Evolutionary conservation across 2,888 invertebrate genomes (phyloP), one percentile per base, ranked within the genome.

Genomic region (Clunio marinus): DNA sequence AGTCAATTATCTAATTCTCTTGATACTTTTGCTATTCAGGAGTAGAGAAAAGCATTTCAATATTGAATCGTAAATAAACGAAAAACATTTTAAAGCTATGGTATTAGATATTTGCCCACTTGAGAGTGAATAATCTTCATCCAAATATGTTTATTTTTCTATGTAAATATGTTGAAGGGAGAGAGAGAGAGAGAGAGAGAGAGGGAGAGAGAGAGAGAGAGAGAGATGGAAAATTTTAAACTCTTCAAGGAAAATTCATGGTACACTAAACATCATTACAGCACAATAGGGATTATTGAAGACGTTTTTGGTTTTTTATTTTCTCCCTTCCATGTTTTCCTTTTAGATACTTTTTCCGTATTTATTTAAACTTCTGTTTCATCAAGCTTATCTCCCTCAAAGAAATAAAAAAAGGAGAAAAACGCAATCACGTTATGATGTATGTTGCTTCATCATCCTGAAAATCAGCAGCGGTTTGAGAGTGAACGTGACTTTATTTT

Each of bases 201-300:
- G n/a, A n/a, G n/a, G n/a, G n/a, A n/a, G n/a, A n/a, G n/a, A n/a
- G n/a, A n/a, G n/a, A n/a, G n/a, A n/a, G n/a, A n/a, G n/a, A n/a
- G n/a, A n/a, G n/a, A n/a, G n/a, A n/a, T n/a, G n/a, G n/a, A n/a
- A n/a, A n/a, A 32, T 10, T 32, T 41, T 41, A 15, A 22, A 51
- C 51, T 51, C 22, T 2, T 10, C 13, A 2, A 2, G 17, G 51
- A 51, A 32, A 51, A 51, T 51, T 51, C 45, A 46, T 17, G 63
- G 46, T 17, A 46, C 45, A 63, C 63, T 46, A 63, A 63, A 46
- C 63, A 63, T 63, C 46, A 63, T 46, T 63, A 63, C 37, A 46
- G 45, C 25, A 63, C 63, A 63, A 63, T 46, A 27, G 63, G 63
- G 63, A 63, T 63, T 63, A 63, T 28, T 10, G 45, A 63, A 63